phyloP scores from a whole-genome alignment of 2,888 invertebrate species.

The Tanytarsus gracilentus region DNA sequence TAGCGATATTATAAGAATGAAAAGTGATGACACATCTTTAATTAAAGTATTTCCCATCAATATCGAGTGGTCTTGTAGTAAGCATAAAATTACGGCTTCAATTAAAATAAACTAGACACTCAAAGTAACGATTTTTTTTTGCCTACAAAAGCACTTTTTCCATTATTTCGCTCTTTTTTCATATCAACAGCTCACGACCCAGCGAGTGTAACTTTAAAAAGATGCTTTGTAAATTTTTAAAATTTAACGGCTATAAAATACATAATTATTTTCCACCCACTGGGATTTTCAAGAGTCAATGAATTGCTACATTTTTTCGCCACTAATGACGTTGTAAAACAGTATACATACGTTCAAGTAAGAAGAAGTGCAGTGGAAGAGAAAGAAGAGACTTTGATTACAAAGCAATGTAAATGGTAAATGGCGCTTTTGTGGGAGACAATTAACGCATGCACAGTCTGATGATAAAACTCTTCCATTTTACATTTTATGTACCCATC shows the following conservation, averaged over 20 bases:
- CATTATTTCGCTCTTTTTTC: background rate
- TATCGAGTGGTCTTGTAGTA: background rate
- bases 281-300: constrained; percentile 11
- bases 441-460: constrained; percentile 5
- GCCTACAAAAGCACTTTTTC: background rate
- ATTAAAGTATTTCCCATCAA: background rate
- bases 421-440: background rate
- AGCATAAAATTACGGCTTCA: background rate
- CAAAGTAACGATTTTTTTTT: no score
- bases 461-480: no score
- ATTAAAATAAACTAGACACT: constrained; percentile 7
- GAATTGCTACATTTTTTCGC: background rate
- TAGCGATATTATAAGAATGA: no score
- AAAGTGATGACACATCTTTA: background rate
- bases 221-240: no score
- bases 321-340: background rate
- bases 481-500: no score
- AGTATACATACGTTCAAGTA: background rate
- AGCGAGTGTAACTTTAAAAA: no score
- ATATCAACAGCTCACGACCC: no score
- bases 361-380: background rate
- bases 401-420: background rate
- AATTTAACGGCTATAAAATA: no score
- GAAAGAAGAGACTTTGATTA: constrained; percentile 10
- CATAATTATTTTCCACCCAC: no score